These are phyloP conservation scores for Pseudococcus jackbeardsleyi DNA, from an alignment of 2,888 invertebrate species.

Conservation along the genomic window DNA sequence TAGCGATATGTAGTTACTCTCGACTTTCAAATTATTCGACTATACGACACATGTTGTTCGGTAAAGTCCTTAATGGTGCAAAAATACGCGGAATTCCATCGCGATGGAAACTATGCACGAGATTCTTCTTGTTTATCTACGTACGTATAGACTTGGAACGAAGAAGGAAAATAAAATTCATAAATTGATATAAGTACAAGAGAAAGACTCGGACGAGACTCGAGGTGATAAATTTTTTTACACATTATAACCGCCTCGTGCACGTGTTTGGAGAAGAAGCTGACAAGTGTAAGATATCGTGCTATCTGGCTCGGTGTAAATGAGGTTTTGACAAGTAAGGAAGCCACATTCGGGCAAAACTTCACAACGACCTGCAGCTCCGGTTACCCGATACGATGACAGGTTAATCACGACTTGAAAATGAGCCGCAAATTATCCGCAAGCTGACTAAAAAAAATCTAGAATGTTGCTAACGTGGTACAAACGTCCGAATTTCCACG, in stretches of 20 bases:
- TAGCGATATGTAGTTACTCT: not conserved
- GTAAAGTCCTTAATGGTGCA: not conserved
- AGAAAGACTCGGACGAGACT: not conserved
- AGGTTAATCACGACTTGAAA: conserved; percentile 48
- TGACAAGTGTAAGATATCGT: conserved; percentile 51
- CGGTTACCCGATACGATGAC: conserved; percentile 45
- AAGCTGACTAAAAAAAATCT: not conserved
- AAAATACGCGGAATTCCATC: conserved; percentile 10
- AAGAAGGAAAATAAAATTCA: not conserved
- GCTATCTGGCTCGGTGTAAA: not conserved
- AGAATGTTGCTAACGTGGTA: not conserved
- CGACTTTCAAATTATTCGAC: conserved; percentile 16
- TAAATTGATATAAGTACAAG: conserved; percentile 12
- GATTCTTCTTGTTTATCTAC: not conserved
- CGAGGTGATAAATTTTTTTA: conserved; percentile 46
- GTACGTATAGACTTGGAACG: not conserved
- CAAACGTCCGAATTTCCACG: not conserved
- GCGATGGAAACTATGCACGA: not conserved
- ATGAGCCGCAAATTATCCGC: conserved; percentile 18
- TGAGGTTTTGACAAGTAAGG: conserved; percentile 40
- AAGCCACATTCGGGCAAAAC: conserved; percentile 46
- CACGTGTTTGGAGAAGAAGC: conserved; percentile 23
- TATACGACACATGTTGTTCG: conserved; percentile 4
- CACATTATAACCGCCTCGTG: conserved; percentile 4
- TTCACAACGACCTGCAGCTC: not conserved